Base-by-base conservation (phyloP, 2,888 invertebrate species). In the Eristalis intricaria region DNA sequence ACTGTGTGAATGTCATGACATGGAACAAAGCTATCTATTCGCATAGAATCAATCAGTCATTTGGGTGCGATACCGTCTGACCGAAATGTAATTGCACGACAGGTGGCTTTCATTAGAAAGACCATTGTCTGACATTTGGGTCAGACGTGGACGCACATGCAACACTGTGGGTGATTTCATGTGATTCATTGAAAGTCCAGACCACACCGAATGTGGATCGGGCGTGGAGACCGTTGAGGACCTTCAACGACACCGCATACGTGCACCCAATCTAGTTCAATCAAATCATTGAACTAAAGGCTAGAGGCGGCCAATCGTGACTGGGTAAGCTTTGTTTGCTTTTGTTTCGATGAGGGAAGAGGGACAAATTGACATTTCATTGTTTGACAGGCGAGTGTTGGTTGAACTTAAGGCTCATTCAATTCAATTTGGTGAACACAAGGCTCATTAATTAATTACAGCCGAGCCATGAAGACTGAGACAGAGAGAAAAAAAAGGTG, bases 401-500 rank as follows among this genome's bases (percentile, higher is more conserved):
- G 50, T 2, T 8, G 19, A 50, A 50, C 50, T 50, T 19, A 50
- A 19, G 13, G 50, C 50, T n/a, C 50, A 8, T 50, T 19, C 50
- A 19, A 29, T 43, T 73, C 50, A 15, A 32, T 74, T 56, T 8
- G 15, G 13, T 23, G 15, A 56, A 26, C 69, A 32, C n/a, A 35
- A 64, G 29, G 56, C 35, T n/a, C n/a, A 56, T 64, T 64, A 74
- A 74, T 74, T 38, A 65, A 58, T 65, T 56, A 38, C 35, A 74
- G 50, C 50, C 19, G 43, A 43, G 19, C 50, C 50, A 50, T 8
- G 19, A 2, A n/a, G 8, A 19, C 1, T n/a, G 19, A 19, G 8
- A 19, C 19, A 23, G n/a, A 23, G 19, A n/a, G 26, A 11, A 26
- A 10, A 11, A 35, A 50, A 22, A 38, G 66, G 22, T 15, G 40